A percentile compares a stretch with the other conserved stretches of the same genome.
Conservation (phyloP, 2,113 vertebrate genomes). For the Rhegmatorhina hoffmannsi region DNA sequence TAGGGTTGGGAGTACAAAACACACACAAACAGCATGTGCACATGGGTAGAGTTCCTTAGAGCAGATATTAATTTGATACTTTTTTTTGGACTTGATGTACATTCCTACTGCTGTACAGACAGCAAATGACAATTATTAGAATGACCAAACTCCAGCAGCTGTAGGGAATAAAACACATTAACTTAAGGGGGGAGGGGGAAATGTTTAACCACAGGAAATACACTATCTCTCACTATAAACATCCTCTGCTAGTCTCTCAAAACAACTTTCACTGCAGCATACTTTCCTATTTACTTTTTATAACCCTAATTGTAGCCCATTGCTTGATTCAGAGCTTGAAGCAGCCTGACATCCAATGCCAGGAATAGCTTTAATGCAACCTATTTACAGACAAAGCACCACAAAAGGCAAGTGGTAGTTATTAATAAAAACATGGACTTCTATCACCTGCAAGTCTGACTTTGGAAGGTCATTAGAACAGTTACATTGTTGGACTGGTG, state of each 20-base stretch:
- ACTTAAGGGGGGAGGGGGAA: rapidly evolving
- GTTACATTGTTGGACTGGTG: background rate
- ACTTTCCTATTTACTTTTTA: background rate
- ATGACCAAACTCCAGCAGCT: background rate
- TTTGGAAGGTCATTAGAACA: background rate
- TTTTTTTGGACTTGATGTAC: background rate
- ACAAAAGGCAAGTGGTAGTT: background rate
- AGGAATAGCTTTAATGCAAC: background rate
- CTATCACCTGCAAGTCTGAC: background rate
- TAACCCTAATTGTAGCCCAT: background rate
- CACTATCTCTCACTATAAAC: background rate
- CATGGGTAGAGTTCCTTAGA: background rate
- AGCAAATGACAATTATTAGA: background rate
- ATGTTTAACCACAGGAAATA: conserved; percentile 14
- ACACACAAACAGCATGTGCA: background rate
- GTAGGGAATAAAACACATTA: background rate
- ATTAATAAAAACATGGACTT: background rate
- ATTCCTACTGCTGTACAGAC: background rate
- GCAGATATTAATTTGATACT: background rate
- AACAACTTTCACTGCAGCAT: background rate
- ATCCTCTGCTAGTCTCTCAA: background rate
- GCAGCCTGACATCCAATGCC: background rate
- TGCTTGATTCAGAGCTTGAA: background rate
- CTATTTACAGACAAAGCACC: background rate
- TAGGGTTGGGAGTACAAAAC: background rate